Evolutionary conservation across 2,888 invertebrate genomes (phyloP).

Genomic region (Coecobrya sp.): DNA sequence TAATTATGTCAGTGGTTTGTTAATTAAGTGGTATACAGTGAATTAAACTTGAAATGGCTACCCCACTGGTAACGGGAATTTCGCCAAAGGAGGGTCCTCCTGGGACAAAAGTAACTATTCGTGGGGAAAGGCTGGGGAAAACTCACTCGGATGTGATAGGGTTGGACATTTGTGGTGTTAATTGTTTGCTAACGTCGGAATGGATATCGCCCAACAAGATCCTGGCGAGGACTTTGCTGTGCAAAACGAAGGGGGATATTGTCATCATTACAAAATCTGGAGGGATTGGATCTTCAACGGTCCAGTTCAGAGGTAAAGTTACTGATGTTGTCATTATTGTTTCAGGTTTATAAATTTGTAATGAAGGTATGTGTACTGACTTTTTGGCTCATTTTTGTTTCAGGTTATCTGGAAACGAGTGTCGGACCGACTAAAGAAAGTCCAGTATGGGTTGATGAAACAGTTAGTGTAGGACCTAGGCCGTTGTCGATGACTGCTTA

Average conservation of each 20-base stretch:
- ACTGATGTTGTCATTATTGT: no score
- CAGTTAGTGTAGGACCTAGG: constrained; percentile 94
- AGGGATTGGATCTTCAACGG: constrained; percentile 95
- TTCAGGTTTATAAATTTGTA: no score
- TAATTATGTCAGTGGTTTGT: no score
- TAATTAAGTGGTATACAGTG: neutral
- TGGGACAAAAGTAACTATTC: constrained; percentile 97
- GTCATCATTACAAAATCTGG: constrained; percentile 95
- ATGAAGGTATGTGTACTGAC: no score
- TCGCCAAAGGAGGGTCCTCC: constrained; percentile 99
- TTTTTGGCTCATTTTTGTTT: no score
- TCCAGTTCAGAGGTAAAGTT: constrained; percentile 94
- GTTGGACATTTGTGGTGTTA: constrained; percentile 98
- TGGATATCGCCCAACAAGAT: constrained; percentile 99
- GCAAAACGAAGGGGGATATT: constrained; percentile 96
- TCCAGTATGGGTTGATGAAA: constrained; percentile 99
- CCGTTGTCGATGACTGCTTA: constrained; percentile 95
- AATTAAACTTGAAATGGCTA: constrained; percentile 79
- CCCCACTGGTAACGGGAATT: constrained; percentile 97
- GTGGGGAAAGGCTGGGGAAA: constrained; percentile 98
- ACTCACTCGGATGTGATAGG: constrained; percentile 95
- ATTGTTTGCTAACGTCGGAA: constrained; percentile 97
- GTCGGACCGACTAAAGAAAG: constrained; percentile 98
- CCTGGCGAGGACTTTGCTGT: constrained; percentile 97
- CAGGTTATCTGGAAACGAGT: constrained; percentile 93